Evolutionary conservation across 2,113 vertebrate genomes (phyloP).

Genomic region (Asarcornis scutulata): DNA sequence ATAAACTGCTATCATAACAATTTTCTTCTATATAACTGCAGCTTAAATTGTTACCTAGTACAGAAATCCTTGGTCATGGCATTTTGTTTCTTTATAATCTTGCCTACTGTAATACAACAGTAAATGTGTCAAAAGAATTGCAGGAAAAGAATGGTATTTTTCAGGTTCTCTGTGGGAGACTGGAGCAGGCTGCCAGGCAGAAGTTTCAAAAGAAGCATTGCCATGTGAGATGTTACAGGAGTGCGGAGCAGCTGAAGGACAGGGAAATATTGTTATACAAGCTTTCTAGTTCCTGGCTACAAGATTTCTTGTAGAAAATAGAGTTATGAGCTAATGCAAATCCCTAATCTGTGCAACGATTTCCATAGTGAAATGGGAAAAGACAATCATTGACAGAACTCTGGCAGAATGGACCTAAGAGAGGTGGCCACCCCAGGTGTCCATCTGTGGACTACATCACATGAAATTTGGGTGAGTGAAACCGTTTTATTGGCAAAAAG

Average conservation of each 20-base stretch:
- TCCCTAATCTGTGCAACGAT: neutral
- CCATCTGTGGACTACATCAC: neutral
- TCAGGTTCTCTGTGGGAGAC: neutral
- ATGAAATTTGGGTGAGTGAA: neutral
- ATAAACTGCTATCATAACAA: neutral
- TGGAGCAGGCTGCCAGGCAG: neutral
- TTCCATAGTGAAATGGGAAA: neutral
- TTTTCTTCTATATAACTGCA: neutral
- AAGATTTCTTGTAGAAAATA: neutral
- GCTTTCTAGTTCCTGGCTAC: neutral
- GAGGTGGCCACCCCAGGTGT: neutral
- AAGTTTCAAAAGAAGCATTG: neutral
- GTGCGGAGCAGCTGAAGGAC: neutral
- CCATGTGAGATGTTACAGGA: neutral
- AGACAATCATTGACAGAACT: neutral
- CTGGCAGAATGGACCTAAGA: neutral
- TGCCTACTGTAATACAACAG: neutral
- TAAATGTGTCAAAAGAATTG: neutral
- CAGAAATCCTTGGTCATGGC: neutral
- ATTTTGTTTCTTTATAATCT: neutral
- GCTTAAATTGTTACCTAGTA: neutral
- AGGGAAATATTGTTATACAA: neutral
- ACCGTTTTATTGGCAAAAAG: neutral
- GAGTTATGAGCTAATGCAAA: neutral
- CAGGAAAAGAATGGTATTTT: neutral